Evolutionary conservation across 2,797 vertebrate species (phyloP), one percentile per base, ranked within the genome.

Genomic region (Monodelphis domestica): DNA sequence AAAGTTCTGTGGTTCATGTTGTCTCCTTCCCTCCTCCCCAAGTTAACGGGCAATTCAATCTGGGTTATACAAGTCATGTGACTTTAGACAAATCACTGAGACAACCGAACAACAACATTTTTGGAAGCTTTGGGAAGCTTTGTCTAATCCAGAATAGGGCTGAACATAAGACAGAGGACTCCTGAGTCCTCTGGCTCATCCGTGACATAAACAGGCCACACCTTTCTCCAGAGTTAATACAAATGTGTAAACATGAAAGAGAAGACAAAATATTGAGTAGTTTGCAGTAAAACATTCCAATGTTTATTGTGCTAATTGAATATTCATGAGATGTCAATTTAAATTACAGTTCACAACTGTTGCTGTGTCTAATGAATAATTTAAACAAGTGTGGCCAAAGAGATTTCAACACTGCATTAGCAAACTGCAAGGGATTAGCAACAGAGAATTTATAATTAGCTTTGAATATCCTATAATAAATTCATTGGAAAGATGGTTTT

Each of bases 321-420:
- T 99, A 99, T 99, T 99, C 99, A 99, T 99, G 98, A 98, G 95
- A 97, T 55, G 96, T 98, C 99, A 99, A 99, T 99, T 99, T 99
- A 99, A 99, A 99, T 99, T 99, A 99, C 99, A 99, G 99, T 98
- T 99, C 99, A 99, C 99, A 98, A 99, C 99, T 99, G 99, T 98
- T 98, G 98, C 99, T 98, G 98, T 97, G 97, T 98, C 98, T 98
- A 98, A 99, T 99, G 99, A 99, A 99, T 99, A 99, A 99, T 99
- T 99, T 99, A 99, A 99, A 99, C 96, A 98, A 98, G 98, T 98
- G 98, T 98, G 98, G 99, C 99, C 98, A 98, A 98, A 98, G 98
- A 98, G 98, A 98, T 99, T 99, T 99, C 98, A 99, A 98, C 98
- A 98, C 98, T 97, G 97, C 98, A 98, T 99, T 99, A 99, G 98